These are phyloP conservation scores for Jacana jacana DNA, from an alignment of 2,113 vertebrate genomes.

Conservation along the genomic window DNA sequence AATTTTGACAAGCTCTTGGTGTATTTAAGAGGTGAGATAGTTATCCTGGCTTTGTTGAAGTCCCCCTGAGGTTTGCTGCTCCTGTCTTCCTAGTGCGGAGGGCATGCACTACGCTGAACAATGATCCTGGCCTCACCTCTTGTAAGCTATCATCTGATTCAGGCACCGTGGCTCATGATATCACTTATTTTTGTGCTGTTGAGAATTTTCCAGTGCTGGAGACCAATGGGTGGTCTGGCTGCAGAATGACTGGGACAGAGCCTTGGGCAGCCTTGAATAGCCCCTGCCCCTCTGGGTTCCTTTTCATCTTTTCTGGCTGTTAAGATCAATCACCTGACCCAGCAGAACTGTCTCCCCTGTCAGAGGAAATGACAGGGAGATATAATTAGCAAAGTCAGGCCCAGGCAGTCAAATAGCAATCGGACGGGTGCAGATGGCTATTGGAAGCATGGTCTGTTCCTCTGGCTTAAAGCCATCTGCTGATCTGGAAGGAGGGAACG, in stretches of 20 bases:
- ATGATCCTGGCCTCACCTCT: rapidly evolving
- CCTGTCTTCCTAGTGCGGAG: background rate
- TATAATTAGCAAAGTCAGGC: conserved; percentile 18
- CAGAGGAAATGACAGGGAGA: background rate
- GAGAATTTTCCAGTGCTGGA: background rate
- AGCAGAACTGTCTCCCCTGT: background rate
- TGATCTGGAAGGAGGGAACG: background rate
- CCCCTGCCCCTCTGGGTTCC: background rate
- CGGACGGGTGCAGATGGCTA: background rate
- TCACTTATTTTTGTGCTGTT: background rate
- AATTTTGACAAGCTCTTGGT: background rate
- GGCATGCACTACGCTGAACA: background rate
- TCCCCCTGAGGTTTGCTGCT: background rate
- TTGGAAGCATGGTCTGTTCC: background rate
- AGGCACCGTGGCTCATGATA: background rate
- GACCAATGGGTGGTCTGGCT: background rate
- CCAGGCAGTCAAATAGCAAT: background rate
- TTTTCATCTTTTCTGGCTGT: background rate
- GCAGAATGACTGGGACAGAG: background rate
- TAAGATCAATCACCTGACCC: background rate
- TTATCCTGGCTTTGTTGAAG: background rate
- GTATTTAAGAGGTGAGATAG: background rate
- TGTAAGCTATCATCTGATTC: background rate
- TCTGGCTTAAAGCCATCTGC: background rate
- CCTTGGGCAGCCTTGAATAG: background rate